Evolutionary conservation across 2,888 invertebrate species (phyloP), one percentile per base, ranked within the genome.

Genomic region (Cryptophagus acutangulus): DNA sequence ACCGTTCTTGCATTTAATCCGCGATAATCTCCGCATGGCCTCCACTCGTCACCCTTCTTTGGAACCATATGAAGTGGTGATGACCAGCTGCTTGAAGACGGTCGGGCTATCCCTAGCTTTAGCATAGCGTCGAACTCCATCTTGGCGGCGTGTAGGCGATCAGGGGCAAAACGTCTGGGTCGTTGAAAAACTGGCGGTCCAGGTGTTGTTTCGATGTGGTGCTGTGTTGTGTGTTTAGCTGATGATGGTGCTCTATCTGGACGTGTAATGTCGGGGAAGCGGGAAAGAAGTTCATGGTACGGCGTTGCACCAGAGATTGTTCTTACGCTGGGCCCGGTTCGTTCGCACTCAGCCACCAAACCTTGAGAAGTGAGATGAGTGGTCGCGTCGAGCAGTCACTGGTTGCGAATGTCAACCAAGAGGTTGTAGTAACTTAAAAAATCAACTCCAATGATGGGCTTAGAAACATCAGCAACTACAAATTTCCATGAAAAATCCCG

Each of bases 181-280:
- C n/a, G n/a, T n/a, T n/a, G n/a, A n/a, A n/a, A n/a, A n/a, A n/a
- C n/a, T n/a, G n/a, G n/a, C n/a, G n/a, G n/a, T n/a, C n/a, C n/a
- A 9, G 49, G 43, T 6, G 48, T 55, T 0, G 55, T 62, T 16
- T 50, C 40, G 4, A 57, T 57, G 34, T 55, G 40, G 35, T n/a
- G n/a, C n/a, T n/a, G n/a, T n/a, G n/a, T 31, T 10, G 3, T 3
- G n/a, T 31, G 31, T 13, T 31, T 31, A 31, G 31, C 14, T 13
- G 3, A 8, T 15, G 5, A 5, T 10, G 4, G 2, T 13, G n/a
- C 4, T 15, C 15, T 12, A 6, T 13, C 31, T 8, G 31, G 31
- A 9, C 15, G 15, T 12, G 14, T n/a, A 3, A 31, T 31, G 4
- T 16, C 16, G 3, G 31, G 15, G 16, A 10, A 31, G 4, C 16